A percentile compares a stretch with the other conserved stretches of the same genome.
These are phyloP conservation scores for Nemapogon koenigi DNA, from an alignment of 2,888 invertebrate species.

Conservation along the genomic window DNA sequence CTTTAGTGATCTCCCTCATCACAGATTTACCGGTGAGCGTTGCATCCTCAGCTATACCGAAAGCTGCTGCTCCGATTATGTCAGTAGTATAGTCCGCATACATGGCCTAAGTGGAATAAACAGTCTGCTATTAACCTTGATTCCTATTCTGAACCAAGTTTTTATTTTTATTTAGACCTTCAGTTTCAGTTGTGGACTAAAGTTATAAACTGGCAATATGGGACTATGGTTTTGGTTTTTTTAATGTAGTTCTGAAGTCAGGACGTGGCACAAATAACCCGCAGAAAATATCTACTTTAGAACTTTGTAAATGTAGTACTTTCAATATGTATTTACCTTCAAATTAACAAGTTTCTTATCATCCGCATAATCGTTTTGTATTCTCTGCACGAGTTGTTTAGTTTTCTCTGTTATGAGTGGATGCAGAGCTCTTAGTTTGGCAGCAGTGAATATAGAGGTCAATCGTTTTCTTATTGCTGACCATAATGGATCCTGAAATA, in stretches of 20 bases:
- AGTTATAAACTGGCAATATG: no score
- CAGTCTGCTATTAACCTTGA: no score
- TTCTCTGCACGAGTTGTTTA: constrained; percentile 22
- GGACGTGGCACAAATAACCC: no score
- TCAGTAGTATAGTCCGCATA: constrained; percentile 30
- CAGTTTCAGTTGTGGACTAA: no score
- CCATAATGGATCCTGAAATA: constrained; percentile 29
- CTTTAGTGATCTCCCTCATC: constrained; percentile 25
- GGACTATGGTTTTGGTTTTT: no score
- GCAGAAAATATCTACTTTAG: no score
- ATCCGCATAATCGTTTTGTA: constrained; percentile 17
- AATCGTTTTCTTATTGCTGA: constrained; percentile 24
- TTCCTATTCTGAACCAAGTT: no score
- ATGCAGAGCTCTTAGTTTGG: constrained; percentile 24
- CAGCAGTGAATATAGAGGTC: constrained; percentile 26
- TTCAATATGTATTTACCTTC: no score
- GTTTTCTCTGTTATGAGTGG: constrained; percentile 20
- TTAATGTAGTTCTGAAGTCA: no score
- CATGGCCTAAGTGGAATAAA: constrained; percentile 18
- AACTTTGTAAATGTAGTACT: no score
- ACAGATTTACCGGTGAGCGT: constrained; percentile 25
- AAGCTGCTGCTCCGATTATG: constrained; percentile 28
- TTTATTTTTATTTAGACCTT: no score
- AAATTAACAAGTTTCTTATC: constrained; percentile 17
- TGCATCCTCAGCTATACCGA: constrained; percentile 27